phyloP scores from a whole-genome alignment of 2,888 invertebrate genomes.

The Odontothrips loti region DNA sequence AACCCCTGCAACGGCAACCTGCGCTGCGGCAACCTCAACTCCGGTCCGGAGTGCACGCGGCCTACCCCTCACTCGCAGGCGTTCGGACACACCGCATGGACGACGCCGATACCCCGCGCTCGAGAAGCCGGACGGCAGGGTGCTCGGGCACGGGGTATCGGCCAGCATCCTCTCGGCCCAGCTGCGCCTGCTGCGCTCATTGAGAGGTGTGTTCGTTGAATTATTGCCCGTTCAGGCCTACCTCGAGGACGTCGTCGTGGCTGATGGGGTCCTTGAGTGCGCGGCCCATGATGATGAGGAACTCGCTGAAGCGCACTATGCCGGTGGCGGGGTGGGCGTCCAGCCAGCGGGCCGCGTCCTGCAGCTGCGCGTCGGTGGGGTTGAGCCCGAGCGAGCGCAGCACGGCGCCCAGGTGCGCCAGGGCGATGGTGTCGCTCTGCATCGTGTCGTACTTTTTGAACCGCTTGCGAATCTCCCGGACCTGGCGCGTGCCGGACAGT shows the following conservation, averaged over 20 bases:
- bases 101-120: too few relatives aligned
- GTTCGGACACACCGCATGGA: too few relatives aligned
- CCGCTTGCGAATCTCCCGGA: not conserved
- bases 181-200: not conserved
- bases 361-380: not conserved
- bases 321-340: not conserved
- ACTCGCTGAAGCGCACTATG: slow-evolving; percentile 5
- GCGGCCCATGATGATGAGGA: slow-evolving; percentile 12
- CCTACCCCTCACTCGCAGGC: not conserved
- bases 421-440: not conserved
- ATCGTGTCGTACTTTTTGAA: not conserved
- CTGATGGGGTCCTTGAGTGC: slow-evolving; percentile 1
- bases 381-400: not conserved
- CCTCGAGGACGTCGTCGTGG: not conserved
- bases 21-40: not conserved
- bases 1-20: not conserved
- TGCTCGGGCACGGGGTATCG: not conserved
- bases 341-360: not conserved
- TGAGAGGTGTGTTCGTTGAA: not conserved
- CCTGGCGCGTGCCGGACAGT: not conserved
- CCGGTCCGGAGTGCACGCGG: not conserved
- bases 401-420: not conserved
- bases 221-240: not conserved
- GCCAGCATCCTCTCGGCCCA: not conserved
- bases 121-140: too few relatives aligned